A percentile compares a stretch with the other conserved stretches of the same genome.
Evolutionary conservation across 1,140 invertebrate genomes (phyloP).

Genomic region (Aphaenogaster ashmeadi): DNA sequence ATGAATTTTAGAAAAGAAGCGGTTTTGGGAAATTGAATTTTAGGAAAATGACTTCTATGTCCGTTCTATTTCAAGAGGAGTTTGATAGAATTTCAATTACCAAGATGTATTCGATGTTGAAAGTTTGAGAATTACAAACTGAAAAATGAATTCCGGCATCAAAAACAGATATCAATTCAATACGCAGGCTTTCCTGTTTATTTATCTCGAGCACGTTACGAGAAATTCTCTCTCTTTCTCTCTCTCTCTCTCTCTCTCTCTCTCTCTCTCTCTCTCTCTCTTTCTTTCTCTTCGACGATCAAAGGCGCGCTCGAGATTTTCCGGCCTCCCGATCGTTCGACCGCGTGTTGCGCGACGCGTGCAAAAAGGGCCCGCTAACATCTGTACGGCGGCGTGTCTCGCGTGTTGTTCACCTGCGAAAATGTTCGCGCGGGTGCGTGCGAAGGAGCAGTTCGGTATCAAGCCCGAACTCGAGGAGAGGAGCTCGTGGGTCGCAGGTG

Average conservation of each 20-base stretch:
- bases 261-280: background rate
- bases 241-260: background rate
- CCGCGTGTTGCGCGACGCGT: constrained; percentile 19
- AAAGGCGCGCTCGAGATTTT: constrained; percentile 43
- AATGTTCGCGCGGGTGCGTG: constrained; percentile 71
- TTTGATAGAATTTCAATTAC: constrained; percentile 4
- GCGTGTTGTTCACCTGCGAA: constrained; percentile 70
- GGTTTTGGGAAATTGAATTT: background rate
- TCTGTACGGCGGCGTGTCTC: constrained; percentile 52
- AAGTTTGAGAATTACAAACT: background rate
- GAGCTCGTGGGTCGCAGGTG: constrained; percentile 68
- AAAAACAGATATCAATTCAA: constrained; percentile 21
- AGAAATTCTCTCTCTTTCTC: background rate
- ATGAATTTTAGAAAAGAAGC: background rate
- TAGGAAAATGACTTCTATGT: background rate
- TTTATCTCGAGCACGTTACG: constrained; percentile 1
- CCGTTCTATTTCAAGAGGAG: background rate
- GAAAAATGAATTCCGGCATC: background rate
- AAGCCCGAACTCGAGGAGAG: constrained; percentile 39
- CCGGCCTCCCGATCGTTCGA: constrained; percentile 13
- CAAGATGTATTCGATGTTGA: background rate
- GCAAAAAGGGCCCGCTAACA: constrained; percentile 51
- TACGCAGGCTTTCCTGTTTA: background rate
- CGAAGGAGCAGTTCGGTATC: constrained; percentile 63
- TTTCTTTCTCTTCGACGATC: background rate